Conservation (phyloP, 2,888 invertebrate species). For the Trissolcus japonicus region DNA sequence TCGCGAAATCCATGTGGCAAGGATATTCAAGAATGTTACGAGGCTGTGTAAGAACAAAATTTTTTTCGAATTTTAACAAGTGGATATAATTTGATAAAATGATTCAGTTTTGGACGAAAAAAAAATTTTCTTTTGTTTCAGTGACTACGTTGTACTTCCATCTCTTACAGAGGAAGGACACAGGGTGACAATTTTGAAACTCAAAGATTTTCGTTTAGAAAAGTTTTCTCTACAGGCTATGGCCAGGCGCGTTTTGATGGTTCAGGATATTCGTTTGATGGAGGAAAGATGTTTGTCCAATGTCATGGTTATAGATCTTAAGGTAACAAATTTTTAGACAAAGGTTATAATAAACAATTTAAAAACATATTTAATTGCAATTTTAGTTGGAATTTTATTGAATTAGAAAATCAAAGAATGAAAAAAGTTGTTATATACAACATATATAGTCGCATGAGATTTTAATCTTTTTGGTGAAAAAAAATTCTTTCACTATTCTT, state of each 20-base stretch:
- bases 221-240: constrained; percentile 69
- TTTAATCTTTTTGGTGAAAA: not conserved
- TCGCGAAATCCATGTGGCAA: constrained; percentile 69
- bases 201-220: constrained; percentile 66
- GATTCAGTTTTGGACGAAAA: not conserved
- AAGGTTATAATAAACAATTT: too few relatives aligned
- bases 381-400: too few relatives aligned
- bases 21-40: constrained; percentile 70
- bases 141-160: constrained; percentile 70
- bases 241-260: constrained; percentile 71
- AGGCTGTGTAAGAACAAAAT: constrained; percentile 65
- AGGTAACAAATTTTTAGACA: constrained; percentile 61
- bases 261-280: constrained; percentile 69
- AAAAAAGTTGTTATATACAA: too few relatives aligned
- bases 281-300: constrained; percentile 72
- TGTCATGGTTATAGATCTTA: constrained; percentile 72
- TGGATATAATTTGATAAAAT: not conserved
- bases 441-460: too few relatives aligned
- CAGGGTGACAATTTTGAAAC: constrained; percentile 69
- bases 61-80: not conserved
- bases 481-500: not conserved
- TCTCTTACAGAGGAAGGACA: constrained; percentile 72
- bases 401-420: too few relatives aligned
- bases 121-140: not conserved
- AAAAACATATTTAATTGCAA: too few relatives aligned